A percentile compares a stretch with the other conserved stretches of the same genome.
Evolutionary conservation across 2,888 invertebrate species (phyloP).

Genomic region (Drosophila paramelanica): DNA sequence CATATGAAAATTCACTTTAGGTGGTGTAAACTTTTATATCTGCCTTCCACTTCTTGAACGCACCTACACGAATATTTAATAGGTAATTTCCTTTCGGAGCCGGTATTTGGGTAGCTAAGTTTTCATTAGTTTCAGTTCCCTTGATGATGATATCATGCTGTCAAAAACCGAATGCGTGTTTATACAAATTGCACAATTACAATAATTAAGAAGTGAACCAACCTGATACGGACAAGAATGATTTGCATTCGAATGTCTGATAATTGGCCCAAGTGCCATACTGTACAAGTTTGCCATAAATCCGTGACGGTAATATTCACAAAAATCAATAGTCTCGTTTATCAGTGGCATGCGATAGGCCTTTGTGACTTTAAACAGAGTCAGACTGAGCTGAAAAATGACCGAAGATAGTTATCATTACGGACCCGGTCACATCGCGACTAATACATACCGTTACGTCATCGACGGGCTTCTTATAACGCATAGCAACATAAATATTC

Average conservation of each 20-base stretch:
- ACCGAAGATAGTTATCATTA: neutral
- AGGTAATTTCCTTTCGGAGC: slow-evolving; percentile 40
- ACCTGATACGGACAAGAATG: slow-evolving; percentile 38
- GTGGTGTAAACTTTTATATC: slow-evolving; percentile 4
- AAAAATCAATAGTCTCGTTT: slow-evolving; percentile 33
- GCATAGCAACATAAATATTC: slow-evolving; percentile 24
- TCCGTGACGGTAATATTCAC: slow-evolving; percentile 8
- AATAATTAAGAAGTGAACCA: neutral
- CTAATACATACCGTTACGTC: slow-evolving; percentile 45
- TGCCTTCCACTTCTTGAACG: slow-evolving; percentile 31
- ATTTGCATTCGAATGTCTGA: slow-evolving; percentile 20
- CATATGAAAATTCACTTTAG: neutral
- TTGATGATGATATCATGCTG: slow-evolving; percentile 21
- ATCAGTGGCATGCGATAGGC: slow-evolving; percentile 15
- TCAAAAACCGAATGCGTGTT: neutral
- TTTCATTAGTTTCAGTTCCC: slow-evolving; percentile 5
- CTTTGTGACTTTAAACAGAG: slow-evolving; percentile 9
- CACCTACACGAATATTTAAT: slow-evolving; percentile 11
- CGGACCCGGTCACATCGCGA: neutral
- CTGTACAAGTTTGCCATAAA: neutral
- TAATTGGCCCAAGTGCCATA: neutral
- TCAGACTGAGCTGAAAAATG: slow-evolving; percentile 10
- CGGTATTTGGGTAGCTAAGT: slow-evolving; percentile 28
- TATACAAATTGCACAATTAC: neutral
- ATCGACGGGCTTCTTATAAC: slow-evolving; percentile 38